Evolutionary conservation across 2,888 invertebrate species (phyloP), one percentile per base, ranked within the genome.

Genomic region (Aethes cnicana): DNA sequence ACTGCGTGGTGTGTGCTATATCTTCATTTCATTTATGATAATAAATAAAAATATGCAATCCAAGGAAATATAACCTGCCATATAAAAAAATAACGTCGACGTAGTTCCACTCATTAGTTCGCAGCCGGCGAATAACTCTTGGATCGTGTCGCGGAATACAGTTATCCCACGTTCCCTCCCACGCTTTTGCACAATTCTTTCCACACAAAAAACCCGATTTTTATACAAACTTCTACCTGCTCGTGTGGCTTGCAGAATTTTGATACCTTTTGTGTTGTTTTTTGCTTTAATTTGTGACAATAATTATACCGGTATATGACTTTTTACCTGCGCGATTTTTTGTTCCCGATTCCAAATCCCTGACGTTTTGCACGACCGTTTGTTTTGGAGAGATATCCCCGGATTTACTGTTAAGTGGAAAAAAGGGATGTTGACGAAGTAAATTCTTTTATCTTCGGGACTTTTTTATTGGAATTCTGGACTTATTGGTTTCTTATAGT

Each of bases 241-340:
- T 84, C 88, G 88, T 89, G 89, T 88, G 88, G 86, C 89, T 88
- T 88, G 88, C 89, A 87, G 87, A 84, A 84, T 89, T 84, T 86
- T 86, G 88, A 88, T 88, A 87, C 77, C 87, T 81, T 84, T 88
- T 87, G 86, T 87, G 74, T 69, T 68, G 62, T 76, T 88, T 89
- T 89, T 89, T 89, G 88, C 87, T 74, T 88, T 84, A 88, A 89
- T 89, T 89, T 89, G 89, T 89, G 89, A 88, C 88, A 89, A 52
- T 52, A 52, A 88, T 88, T 89, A 89, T 88, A 88, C 77, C 88
- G 86, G 88, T 87, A 86, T 85, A 87, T 88, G 84, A 88, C 88
- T 88, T 89, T 88, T 89, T 89, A 88, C 88, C 89, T 89, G 89
- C 67, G 61, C 67, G 60, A 60, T 72, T 82, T 84, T 83, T 87